A percentile compares a stretch with the other conserved stretches of the same genome.
These are phyloP conservation scores for Myotis planiceps DNA, from an alignment of 2,797 vertebrate species.

Conservation along the genomic window DNA sequence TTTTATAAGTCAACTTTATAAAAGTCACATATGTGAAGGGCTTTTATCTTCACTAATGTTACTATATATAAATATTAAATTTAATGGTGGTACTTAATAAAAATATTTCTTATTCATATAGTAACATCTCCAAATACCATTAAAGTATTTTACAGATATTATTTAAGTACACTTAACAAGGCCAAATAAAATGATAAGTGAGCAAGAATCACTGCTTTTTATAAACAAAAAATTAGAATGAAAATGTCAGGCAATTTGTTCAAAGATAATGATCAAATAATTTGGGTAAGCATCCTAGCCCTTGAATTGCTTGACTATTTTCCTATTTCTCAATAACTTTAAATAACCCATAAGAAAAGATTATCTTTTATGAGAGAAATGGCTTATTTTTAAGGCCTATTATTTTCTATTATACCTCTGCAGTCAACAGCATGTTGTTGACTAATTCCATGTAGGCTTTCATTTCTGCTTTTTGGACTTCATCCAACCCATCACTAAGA, in stretches of 20 bases:
- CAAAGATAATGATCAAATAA: conserved; percentile 43
- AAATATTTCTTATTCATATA: conserved; percentile 60
- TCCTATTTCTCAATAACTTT: conserved; percentile 46
- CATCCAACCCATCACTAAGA: conserved; percentile 95
- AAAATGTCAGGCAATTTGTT: conserved; percentile 40
- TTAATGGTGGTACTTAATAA: conserved; percentile 48
- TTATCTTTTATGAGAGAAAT: background rate
- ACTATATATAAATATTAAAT: conserved; percentile 31
- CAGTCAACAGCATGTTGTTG: conserved; percentile 98
- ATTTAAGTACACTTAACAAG: conserved; percentile 50
- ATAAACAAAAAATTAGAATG: conserved; percentile 24
- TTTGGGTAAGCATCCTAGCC: background rate
- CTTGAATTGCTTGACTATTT: conserved; percentile 8
- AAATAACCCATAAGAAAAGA: conserved; percentile 4
- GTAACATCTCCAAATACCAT: conserved; percentile 26
- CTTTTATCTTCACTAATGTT: background rate
- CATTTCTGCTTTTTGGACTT: conserved; percentile 98
- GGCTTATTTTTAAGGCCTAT: conserved; percentile 46
- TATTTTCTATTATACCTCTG: conserved; percentile 91
- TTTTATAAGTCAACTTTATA: conserved; percentile 63
- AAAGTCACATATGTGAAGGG: background rate
- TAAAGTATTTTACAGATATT: conserved; percentile 5
- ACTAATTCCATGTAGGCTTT: conserved; percentile 99
- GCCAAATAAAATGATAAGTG: conserved; percentile 16
- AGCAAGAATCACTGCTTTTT: conserved; percentile 22